Conservation (phyloP, 2,888 invertebrate genomes). For the Pollenia angustigena region DNA sequence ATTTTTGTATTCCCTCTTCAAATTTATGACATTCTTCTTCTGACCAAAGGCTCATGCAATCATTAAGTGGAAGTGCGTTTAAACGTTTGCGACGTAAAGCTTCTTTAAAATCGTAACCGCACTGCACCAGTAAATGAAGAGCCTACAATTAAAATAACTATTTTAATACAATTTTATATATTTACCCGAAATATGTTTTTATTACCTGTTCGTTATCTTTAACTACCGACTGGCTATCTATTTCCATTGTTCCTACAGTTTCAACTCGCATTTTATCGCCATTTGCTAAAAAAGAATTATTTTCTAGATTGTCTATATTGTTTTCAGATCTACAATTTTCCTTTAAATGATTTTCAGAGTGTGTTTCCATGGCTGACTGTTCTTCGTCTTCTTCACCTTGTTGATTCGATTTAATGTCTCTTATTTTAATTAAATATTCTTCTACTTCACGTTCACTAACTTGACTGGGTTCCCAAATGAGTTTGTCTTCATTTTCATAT, state of each 20-base stretch:
- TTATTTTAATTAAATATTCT: conserved; percentile 88
- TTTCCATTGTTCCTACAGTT: conserved; percentile 6
- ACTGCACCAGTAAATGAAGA: conserved; percentile 94
- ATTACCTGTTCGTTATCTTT: conserved; percentile 90
- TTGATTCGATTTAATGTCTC: conserved; percentile 78
- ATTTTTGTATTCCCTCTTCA: conserved; percentile 96
- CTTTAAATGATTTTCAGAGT: background rate
- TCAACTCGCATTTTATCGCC: conserved; percentile 32
- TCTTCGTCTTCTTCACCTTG: conserved; percentile 42
- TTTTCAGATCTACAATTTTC: conserved; percentile 55
- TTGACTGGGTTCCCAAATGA: conserved; percentile 95
- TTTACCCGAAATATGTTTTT: background rate
- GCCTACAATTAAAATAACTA: conserved; percentile 84
- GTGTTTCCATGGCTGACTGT: conserved; percentile 3
- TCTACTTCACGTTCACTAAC: conserved; percentile 90
- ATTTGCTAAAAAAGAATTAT: conserved; percentile 59
- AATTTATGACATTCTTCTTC: conserved; percentile 99
- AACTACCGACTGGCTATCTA: conserved; percentile 74
- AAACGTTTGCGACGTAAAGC: conserved; percentile 92
- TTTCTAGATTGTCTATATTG: conserved; percentile 56
- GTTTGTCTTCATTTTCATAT: conserved; percentile 97
- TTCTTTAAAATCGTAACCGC: conserved; percentile 97
- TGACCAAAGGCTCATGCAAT: conserved; percentile 95
- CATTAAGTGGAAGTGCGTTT: conserved; percentile 88
- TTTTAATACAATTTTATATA: background rate